Evolutionary conservation across 2,888 invertebrate species (phyloP).

Genomic region (Drosophila eohydei): DNA sequence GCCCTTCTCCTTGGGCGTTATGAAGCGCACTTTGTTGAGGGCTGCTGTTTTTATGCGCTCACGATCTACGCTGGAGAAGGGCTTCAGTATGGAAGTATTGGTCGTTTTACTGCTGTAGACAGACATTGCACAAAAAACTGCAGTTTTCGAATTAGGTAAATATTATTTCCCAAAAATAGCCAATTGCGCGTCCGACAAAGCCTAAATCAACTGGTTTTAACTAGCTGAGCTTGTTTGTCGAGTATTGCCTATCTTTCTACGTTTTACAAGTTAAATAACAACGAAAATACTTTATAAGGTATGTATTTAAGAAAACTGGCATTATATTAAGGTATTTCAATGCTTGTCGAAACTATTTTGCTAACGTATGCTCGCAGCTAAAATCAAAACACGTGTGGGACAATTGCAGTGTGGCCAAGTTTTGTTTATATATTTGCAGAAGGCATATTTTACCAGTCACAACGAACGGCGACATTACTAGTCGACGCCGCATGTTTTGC

Average conservation of each 20-base stretch:
- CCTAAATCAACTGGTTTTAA: not conserved
- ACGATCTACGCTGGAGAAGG: slow-evolving; percentile 76
- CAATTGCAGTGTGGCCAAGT: slow-evolving; percentile 23
- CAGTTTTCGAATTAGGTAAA: not conserved
- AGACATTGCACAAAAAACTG: slow-evolving; percentile 70
- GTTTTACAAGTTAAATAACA: slow-evolving; percentile 36
- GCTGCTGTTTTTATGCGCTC: slow-evolving; percentile 80
- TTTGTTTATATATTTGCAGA: not conserved
- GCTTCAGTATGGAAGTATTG: slow-evolving; percentile 82
- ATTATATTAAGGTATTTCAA: slow-evolving; percentile 46
- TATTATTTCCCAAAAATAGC: slow-evolving; percentile 49
- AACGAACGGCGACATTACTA: not conserved
- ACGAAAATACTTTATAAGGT: slow-evolving; percentile 14
- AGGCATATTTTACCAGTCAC: slow-evolving; percentile 22
- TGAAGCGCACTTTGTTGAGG: slow-evolving; percentile 83
- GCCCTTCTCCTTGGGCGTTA: slow-evolving; percentile 76
- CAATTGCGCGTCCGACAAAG: slow-evolving; percentile 25
- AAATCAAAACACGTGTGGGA: slow-evolving; percentile 60
- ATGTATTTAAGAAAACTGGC: slow-evolving; percentile 30
- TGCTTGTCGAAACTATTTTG: slow-evolving; percentile 13
- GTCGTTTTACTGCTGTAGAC: slow-evolving; percentile 79
- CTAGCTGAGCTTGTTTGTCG: not conserved
- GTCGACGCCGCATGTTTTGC: slow-evolving; percentile 31
- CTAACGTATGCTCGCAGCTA: slow-evolving; percentile 15
- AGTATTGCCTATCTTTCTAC: slow-evolving; percentile 11